Evolutionary conservation across 2,888 invertebrate genomes (phyloP), one percentile per base, ranked within the genome.

Genomic region (Ennomos erosarius): DNA sequence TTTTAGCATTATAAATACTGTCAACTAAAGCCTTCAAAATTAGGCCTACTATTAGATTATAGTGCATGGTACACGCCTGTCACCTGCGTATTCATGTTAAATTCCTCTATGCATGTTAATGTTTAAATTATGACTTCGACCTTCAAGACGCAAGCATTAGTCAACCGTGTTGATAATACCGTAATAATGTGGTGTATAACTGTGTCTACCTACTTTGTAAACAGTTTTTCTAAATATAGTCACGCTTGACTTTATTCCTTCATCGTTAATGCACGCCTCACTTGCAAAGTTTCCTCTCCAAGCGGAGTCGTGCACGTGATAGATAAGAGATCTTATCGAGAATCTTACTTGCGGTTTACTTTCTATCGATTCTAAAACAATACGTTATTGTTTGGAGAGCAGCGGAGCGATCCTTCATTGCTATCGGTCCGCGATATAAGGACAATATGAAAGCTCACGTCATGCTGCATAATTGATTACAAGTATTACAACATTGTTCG

Each of bases 251-350:
- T 70, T n/a, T n/a, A n/a, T n/a, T n/a, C n/a, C n/a, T n/a, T 57
- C 45, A 68, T 48, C 13, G 39, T 54, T 57, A 49, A 62, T 65
- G 62, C 54, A 66, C 65, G 65, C 64, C 64, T 56, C 62, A 55
- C 40, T 59, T 61, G 44, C 54, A 60, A 64, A 65, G 67, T 65
- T 46, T 40, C 54, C n/a, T 48, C 52, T 52, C 68, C 63, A 58
- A 49, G 50, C 49, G 66, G 67, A 70, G 57, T 73, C 71, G 69
- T 72, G 69, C 73, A 65, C 70, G 75, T 73, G 62, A 67, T 62
- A 73, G 82, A 82, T 86, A 79, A 80, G 65, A 64, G 71, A 79
- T 84, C 80, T 85, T 83, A 88, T 85, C 86, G 69, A 68, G 63
- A 72, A 10, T 79, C 77, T 74, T 77, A 70, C 68, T 69, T 67